Conservation (phyloP, 2,797 vertebrate species). For the Coregonus ussuriensis region DNA sequence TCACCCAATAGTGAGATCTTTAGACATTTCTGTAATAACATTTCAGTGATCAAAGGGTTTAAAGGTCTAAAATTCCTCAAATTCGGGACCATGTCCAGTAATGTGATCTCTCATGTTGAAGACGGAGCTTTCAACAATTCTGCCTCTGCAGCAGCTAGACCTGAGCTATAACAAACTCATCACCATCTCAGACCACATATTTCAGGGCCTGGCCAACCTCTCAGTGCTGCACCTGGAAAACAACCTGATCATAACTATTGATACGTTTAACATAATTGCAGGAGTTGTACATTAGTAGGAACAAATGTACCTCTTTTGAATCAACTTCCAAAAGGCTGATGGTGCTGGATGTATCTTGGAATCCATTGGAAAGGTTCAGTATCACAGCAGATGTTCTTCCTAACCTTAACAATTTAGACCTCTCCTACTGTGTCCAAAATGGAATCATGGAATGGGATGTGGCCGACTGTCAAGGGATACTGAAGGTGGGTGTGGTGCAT, state of each 20-base stretch:
- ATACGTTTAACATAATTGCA: conserved; percentile 39
- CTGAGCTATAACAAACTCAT: conserved; percentile 62
- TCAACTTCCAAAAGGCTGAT: conserved; percentile 55
- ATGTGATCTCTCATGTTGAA: conserved; percentile 50
- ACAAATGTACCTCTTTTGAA: conserved; percentile 50
- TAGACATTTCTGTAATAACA: conserved; percentile 66
- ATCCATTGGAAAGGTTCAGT: conserved; percentile 40
- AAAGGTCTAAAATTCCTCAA: conserved; percentile 35
- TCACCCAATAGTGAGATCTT: conserved; percentile 44
- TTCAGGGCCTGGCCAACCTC: conserved; percentile 65
- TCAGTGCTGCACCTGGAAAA: conserved; percentile 44
- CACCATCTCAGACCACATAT: conserved; percentile 46
- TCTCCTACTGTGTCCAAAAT: conserved; percentile 29
- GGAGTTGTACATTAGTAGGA: conserved; percentile 40
- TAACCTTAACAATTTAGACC: conserved; percentile 55
- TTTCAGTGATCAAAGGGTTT: conserved; percentile 54
- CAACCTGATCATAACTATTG: conserved; percentile 53
- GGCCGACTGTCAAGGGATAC: too few species aligned
- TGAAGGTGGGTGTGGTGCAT: too few species aligned
- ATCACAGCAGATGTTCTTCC: too few species aligned
- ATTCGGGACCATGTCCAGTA: conserved; percentile 49
- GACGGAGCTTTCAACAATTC: conserved; percentile 48
- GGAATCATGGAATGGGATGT: conserved; percentile 34
- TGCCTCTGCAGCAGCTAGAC: conserved; percentile 56
- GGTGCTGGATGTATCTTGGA: conserved; percentile 60